These are phyloP conservation scores for Agriopis marginaria DNA, from an alignment of 2,888 invertebrate species.

Conservation along the genomic window DNA sequence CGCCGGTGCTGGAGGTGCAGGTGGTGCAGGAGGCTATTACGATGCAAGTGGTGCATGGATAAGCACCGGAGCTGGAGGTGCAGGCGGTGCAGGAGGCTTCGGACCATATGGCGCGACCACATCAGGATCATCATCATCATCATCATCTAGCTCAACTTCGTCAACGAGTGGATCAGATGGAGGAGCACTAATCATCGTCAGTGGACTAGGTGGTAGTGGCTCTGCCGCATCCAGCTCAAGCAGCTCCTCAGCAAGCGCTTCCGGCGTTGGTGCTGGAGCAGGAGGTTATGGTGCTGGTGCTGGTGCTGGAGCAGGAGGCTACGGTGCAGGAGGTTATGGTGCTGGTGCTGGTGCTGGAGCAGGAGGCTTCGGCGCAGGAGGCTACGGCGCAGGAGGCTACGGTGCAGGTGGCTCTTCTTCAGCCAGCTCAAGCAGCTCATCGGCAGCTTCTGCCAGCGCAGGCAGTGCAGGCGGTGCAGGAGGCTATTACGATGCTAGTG, in stretches of 20 bases:
- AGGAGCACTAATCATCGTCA: background rate
- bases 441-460: slow-evolving; percentile 2
- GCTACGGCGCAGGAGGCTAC: slow-evolving; percentile 2
- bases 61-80: background rate
- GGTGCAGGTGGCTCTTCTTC: slow-evolving; percentile 3
- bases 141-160: too few species aligned
- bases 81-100: slow-evolving; percentile 2
- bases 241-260: slow-evolving; percentile 10
- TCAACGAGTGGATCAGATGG: too few species aligned
- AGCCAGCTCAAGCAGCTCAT: slow-evolving; percentile 8
- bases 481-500: too few species aligned
- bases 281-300: background rate
- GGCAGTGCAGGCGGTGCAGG: too few species aligned
- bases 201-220: slow-evolving; percentile 13
- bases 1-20: too few species aligned
- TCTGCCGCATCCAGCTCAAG: slow-evolving; percentile 2
- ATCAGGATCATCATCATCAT: too few species aligned
- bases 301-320: background rate
- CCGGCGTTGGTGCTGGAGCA: background rate
- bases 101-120: too few species aligned
- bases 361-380: background rate
- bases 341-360: background rate
- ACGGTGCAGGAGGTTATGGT: background rate
- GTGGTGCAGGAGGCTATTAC: too few species aligned
- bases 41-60: too few species aligned